Evolutionary conservation across 2,113 vertebrate species (phyloP), one percentile per base, ranked within the genome.

Genomic region (Mesitornis unicolor): DNA sequence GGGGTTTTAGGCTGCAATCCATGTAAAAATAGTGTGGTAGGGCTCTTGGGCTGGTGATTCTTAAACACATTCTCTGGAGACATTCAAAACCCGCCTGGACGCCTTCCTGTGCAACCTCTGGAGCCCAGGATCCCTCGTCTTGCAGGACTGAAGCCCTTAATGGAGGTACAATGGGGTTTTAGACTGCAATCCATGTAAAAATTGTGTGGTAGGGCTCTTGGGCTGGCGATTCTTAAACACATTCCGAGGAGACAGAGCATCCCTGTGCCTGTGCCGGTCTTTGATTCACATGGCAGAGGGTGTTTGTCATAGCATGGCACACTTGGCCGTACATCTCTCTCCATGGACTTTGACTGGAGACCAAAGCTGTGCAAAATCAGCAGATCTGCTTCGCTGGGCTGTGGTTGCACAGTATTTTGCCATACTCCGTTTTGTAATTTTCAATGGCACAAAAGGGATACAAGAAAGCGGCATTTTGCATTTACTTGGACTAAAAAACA

Each of bases 361-460:
- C 29, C 31, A 13, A n/a, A 42, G 51, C 65, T 67, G 51, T 21
- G 42, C 6, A 4, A 18, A 29, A 71, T 1, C 3, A 57, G 74
- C 60, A 50, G 50, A 70, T 40, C 43, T 67, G 60, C 70, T 65
- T 29, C 67, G 24, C 1, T 10, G 10, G 47, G 15, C 36, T 59
- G 12, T 11, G 40, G 22, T 8, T 50, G 33, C 33, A 43, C 40
- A 56, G 21, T 11, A 29, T 54, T 81, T 48, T 20, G 18, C 3
- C 29, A n/a, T 9, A 35, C 4, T 2, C 42, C n/a, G n/a, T n/a
- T n/a, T n/a, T n/a, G n/a, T n/a, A 1, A 0, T 80, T 92, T 77
- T 73, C 50, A 69, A 16, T 36, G 19, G 21, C 69, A 56, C 61
- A 42, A 57, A 61, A 65, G 40, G 10, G n/a, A 40, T 63, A 7